Evolutionary conservation across 2,113 vertebrate species (phyloP).

Genomic region (Probosciger aterrimus): DNA sequence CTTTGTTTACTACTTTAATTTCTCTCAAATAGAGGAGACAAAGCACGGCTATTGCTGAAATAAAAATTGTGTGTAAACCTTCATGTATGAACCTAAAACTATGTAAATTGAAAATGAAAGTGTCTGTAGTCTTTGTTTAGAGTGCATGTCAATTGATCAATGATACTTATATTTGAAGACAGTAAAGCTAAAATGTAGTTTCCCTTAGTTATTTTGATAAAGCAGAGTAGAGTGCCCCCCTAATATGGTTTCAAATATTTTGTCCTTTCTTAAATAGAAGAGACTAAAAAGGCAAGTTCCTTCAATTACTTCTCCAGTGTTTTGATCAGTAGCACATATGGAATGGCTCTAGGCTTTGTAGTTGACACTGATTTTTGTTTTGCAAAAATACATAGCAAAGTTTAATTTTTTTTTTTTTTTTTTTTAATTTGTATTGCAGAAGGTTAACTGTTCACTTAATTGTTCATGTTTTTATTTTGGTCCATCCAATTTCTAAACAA

Average conservation of each 20-base stretch:
- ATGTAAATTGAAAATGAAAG: neutral
- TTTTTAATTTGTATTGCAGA: neutral
- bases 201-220: neutral
- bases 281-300: neutral
- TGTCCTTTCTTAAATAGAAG: neutral
- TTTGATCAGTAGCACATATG: neutral
- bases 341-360: neutral
- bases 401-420: neutral
- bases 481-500: neutral
- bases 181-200: neutral
- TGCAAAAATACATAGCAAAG: neutral
- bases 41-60: slow-evolving; percentile 14
- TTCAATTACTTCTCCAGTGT: neutral
- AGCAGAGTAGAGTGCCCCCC: neutral
- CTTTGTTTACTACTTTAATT: slow-evolving; percentile 68
- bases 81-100: neutral
- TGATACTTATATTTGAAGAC: neutral
- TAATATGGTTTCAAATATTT: neutral
- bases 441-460: neutral
- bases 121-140: neutral
- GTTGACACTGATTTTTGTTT: neutral
- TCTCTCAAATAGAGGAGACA: neutral
- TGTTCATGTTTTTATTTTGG: neutral
- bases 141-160: neutral
- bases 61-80: neutral